phyloP scores from a whole-genome alignment of 2,888 invertebrate genomes.

The Charanyca ferruginea region DNA sequence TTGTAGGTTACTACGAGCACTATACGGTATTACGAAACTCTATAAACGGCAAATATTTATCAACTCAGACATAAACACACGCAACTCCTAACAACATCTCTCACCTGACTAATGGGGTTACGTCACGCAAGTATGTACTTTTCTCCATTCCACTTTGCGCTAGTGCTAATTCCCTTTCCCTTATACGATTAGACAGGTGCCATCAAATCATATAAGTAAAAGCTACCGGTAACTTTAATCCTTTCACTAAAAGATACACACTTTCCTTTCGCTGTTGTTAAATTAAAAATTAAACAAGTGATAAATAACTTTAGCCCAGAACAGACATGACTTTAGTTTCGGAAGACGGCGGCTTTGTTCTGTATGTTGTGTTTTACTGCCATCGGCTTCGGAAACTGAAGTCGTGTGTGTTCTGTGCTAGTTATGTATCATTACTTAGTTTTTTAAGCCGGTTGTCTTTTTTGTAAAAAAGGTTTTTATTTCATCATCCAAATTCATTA shows the following conservation, averaged over 20 bases:
- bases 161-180: constrained; percentile 71
- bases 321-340: too few species aligned
- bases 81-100: constrained; percentile 21
- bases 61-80: constrained; percentile 24
- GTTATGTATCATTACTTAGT: too few species aligned
- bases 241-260: constrained; percentile 53
- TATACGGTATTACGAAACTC: constrained; percentile 12
- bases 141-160: constrained; percentile 59
- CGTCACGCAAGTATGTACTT: constrained; percentile 38
- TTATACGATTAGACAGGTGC: constrained; percentile 60
- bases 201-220: constrained; percentile 47
- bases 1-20: constrained; percentile 4
- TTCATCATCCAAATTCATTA: too few species aligned
- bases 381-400: too few species aligned
- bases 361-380: too few species aligned
- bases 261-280: constrained; percentile 52
- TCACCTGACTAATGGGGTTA: constrained; percentile 25
- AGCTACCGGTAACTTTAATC: constrained; percentile 40
- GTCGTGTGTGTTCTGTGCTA: too few species aligned
- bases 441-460: too few species aligned
- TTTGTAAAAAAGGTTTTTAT: too few species aligned
- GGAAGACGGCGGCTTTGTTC: too few species aligned
- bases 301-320: too few species aligned
- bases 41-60: constrained; percentile 17
- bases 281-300: too few species aligned